phyloP scores from a whole-genome alignment of 1,140 invertebrate species.

The Drosophila melanica region DNA sequence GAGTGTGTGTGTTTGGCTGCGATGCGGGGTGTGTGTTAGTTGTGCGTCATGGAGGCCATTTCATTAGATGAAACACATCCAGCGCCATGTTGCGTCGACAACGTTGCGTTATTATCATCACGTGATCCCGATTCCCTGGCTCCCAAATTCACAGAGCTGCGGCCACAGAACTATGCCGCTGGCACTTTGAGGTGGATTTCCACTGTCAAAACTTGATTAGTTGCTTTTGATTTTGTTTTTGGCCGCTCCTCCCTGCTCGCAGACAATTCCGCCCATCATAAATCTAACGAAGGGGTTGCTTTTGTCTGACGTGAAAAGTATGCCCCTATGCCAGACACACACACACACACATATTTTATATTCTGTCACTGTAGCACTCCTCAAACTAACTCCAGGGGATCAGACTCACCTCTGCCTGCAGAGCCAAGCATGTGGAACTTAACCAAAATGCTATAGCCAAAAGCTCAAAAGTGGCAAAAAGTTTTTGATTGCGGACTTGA shows the following conservation, averaged over 20 bases:
- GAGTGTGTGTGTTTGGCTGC: constrained; percentile 9
- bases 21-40: constrained; percentile 34
- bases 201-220: constrained; percentile 78
- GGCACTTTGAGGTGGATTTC: constrained; percentile 72
- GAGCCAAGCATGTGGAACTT: not conserved
- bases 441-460: not conserved
- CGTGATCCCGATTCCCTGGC: constrained; percentile 21
- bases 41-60: constrained; percentile 64
- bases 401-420: constrained; percentile 7
- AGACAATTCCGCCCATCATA: constrained; percentile 63
- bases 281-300: constrained; percentile 71
- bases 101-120: constrained; percentile 13
- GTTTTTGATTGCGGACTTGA: too few relatives aligned
- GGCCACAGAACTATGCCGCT: constrained; percentile 43
- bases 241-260: constrained; percentile 29
- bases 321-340: constrained; percentile 17
- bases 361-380: constrained; percentile 61
- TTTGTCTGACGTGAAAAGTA: constrained; percentile 49
- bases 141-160: constrained; percentile 11
- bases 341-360: constrained; percentile 44
- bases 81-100: constrained; percentile 44
- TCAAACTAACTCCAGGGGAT: constrained; percentile 8
- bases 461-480: constrained; percentile 1
- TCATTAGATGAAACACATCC: constrained; percentile 53
- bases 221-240: constrained; percentile 64